Evolutionary conservation across 2,888 invertebrate genomes (phyloP).

Genomic region (Lucinisca nassula): DNA sequence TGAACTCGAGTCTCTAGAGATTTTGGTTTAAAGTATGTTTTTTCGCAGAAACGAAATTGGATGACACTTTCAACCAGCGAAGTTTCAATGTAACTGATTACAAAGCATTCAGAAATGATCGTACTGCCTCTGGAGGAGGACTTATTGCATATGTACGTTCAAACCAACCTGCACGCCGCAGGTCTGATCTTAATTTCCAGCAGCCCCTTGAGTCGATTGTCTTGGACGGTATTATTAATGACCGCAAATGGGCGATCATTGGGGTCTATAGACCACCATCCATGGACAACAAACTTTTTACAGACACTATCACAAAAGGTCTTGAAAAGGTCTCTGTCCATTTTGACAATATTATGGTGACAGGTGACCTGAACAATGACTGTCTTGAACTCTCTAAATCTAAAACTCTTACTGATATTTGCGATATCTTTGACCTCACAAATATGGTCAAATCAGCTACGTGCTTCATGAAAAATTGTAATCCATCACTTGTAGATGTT

Average conservation of each 20-base stretch:
- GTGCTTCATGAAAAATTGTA: too few relatives aligned
- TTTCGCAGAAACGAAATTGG: not conserved
- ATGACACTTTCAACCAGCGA: not conserved
- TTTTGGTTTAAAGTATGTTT: too few relatives aligned
- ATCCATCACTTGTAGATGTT: not conserved
- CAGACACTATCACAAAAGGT: not conserved
- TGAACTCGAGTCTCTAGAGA: too few relatives aligned
- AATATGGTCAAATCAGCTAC: too few relatives aligned
- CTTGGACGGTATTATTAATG: not conserved
- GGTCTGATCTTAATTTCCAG: not conserved
- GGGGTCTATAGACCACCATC: not conserved
- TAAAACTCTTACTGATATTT: too few relatives aligned
- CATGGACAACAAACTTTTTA: not conserved
- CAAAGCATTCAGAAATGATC: not conserved
- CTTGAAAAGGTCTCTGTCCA: not conserved
- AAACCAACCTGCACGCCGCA: not conserved
- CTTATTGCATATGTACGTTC: not conserved
- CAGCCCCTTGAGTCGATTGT: not conserved
- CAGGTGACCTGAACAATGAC: not conserved
- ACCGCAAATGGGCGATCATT: not conserved
- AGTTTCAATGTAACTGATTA: not conserved
- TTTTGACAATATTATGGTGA: not conserved
- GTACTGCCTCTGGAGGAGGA: not conserved
- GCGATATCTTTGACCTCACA: too few relatives aligned
- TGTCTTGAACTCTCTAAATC: not conserved